Evolutionary conservation across 2,888 invertebrate species (phyloP).

Genomic region (Ptycholaimellus sp.): DNA sequence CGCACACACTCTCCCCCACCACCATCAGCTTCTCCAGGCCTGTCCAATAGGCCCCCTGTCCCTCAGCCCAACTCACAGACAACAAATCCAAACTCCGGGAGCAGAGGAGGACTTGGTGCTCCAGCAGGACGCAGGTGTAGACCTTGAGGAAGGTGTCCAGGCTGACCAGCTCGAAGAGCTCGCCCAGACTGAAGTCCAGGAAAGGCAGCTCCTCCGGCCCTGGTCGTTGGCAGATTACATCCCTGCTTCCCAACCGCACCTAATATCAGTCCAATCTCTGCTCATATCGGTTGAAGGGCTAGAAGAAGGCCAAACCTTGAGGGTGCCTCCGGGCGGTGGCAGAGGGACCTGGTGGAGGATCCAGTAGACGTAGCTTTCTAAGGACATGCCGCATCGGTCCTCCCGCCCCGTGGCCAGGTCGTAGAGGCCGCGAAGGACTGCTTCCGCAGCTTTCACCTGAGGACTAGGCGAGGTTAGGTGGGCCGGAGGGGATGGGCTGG

Average conservation of each 20-base stretch:
- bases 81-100: constrained; percentile 47
- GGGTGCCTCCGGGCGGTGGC: constrained; percentile 63
- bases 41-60: constrained; percentile 27
- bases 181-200: constrained; percentile 67
- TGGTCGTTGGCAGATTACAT: constrained; percentile 17
- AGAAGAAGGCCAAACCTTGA: constrained; percentile 38
- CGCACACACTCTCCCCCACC: constrained; percentile 72
- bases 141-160: constrained; percentile 73
- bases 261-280: too few relatives aligned
- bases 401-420: constrained; percentile 28
- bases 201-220: constrained; percentile 55
- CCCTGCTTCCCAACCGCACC: background rate
- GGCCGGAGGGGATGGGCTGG: too few relatives aligned
- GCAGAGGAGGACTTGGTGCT: constrained; percentile 79
- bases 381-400: constrained; percentile 30
- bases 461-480: too few relatives aligned
- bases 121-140: constrained; percentile 74
- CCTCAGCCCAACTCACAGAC: background rate
- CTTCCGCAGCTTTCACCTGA: too few relatives aligned
- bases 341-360: constrained; percentile 65
- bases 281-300: constrained; percentile 4
- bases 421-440: constrained; percentile 40
- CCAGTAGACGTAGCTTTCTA: constrained; percentile 84
- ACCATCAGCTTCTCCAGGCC: constrained; percentile 86
- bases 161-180: constrained; percentile 63